Evolutionary conservation across 2,113 vertebrate genomes (phyloP), one percentile per base, ranked within the genome.

Genomic region (Oreochromis spilurus): DNA sequence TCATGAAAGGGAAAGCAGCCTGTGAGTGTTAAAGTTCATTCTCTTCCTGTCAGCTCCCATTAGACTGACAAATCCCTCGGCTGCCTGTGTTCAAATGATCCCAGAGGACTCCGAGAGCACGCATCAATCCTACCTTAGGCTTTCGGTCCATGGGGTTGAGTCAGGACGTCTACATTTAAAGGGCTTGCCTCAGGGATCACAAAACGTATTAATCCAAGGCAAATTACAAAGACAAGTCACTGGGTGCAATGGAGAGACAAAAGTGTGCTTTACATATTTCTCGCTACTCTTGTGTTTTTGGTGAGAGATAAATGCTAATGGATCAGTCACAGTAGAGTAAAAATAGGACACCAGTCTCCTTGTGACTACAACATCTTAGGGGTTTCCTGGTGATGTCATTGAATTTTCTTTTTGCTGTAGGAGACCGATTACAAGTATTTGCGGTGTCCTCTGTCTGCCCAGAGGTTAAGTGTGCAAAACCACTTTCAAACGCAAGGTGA

Each of bases 1-100:
- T 89, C 92, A 94, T 94, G 90, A 94, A 92, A 93, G 92, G 80
- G 81, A 91, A 93, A 93, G 86, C 84, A 88, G 90, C 72, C 89
- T 82, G 62, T 3, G 79, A 89, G 43, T 84, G 93, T 93, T 90
- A 82, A 91, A 92, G 89, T 91, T 92, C 88, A 89, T 89, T 93
- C 87, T 93, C 70, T 57, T 50, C 78, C 80, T 83, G 93, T 90
- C 93, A 67, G 87, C 54, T 91, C 87, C 85, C 55, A 31, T 93
- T 93, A 87, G 70, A 78, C 92, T 93, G 92, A 95, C 86, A 87
- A 91, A 89, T 91, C 91, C 84, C 91, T 75, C 50, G 1, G 57
- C 24, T n/a, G 26, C 55, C 24, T 3, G 24, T 24, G 40, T 79
- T 83, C 82, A 86, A 91, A 87, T 57, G 50, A 54, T 88, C 87